Conservation (phyloP, 2,888 invertebrate species). For the Rhabditoides inermis region DNA sequence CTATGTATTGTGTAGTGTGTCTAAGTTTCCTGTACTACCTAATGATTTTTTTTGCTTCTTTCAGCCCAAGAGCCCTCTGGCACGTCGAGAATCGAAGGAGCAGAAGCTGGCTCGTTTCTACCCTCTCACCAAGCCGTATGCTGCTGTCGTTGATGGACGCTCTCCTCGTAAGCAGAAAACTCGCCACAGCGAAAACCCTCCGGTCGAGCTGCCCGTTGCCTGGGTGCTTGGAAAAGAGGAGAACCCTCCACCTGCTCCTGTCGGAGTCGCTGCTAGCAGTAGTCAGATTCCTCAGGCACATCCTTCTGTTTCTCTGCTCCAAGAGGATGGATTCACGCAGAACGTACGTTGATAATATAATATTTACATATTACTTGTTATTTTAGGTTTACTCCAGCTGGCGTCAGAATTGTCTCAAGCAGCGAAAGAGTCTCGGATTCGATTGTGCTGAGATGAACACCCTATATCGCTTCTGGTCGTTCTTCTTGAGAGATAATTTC, state of each 20-base stretch:
- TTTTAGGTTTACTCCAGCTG: slow-evolving; percentile 80
- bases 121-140: slow-evolving; percentile 78
- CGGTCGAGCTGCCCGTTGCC: slow-evolving; percentile 82
- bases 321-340: slow-evolving; percentile 94
- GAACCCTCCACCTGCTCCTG: slow-evolving; percentile 18
- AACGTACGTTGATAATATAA: slow-evolving; percentile 57
- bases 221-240: slow-evolving; percentile 74
- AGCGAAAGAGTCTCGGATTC: slow-evolving; percentile 81
- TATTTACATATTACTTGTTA: neutral
- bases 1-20: neutral
- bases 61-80: slow-evolving; percentile 50
- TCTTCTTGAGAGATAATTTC: slow-evolving; percentile 94
- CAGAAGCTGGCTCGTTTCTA: slow-evolving; percentile 70
- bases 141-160: slow-evolving; percentile 56
- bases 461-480: slow-evolving; percentile 97
- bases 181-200: slow-evolving; percentile 65
- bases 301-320: slow-evolving; percentile 83
- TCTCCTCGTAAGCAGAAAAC: slow-evolving; percentile 72
- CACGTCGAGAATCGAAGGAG: slow-evolving; percentile 44
- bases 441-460: slow-evolving; percentile 99
- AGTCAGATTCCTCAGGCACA: slow-evolving; percentile 58
- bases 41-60: slow-evolving; percentile 15
- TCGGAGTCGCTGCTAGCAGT: slow-evolving; percentile 26
- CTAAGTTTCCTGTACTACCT: neutral
- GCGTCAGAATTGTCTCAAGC: slow-evolving; percentile 83